Percentiles rank a stretch among this genome's conserved stretches.
phyloP scores from a whole-genome alignment of 2,888 invertebrate species.

The Tipula confusa region DNA sequence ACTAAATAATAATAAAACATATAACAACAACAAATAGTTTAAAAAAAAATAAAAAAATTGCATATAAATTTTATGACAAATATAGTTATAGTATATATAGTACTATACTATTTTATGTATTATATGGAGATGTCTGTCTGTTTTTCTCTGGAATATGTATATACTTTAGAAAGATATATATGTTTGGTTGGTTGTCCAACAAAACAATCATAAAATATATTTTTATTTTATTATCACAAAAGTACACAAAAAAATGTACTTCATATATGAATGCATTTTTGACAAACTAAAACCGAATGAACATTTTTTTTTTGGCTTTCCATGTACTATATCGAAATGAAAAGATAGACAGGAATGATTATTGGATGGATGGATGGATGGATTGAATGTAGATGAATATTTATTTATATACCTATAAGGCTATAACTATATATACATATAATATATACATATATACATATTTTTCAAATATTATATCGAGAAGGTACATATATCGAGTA shows the following conservation, averaged over 20 bases:
- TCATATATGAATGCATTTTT: slow-evolving; percentile 26
- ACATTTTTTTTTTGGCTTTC: not conserved
- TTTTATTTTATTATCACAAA: slow-evolving; percentile 12
- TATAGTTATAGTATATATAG: no score
- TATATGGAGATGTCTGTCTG: slow-evolving; percentile 26
- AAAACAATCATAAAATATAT: slow-evolving; percentile 29
- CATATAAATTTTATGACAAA: slow-evolving; percentile 30
- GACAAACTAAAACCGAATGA: not conserved
- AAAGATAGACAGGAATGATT: not conserved
- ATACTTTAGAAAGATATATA: not conserved
- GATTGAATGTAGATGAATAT: not conserved
- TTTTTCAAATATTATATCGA: not conserved
- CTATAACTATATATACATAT: no score
- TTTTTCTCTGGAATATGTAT: not conserved
- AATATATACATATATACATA: no score
- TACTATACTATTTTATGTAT: not conserved
- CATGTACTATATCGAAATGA: not conserved
- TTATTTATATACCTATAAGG: not conserved
- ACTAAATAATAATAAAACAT: slow-evolving; percentile 28
- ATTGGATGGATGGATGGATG: slow-evolving; percentile 25
- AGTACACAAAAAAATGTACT: not conserved
- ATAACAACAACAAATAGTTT: slow-evolving; percentile 5
- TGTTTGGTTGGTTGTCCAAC: slow-evolving; percentile 26
- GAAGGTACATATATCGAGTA: not conserved
- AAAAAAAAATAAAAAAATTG: slow-evolving; percentile 3